Evolutionary conservation across 2,888 invertebrate species (phyloP).

Genomic region (Baronia brevicornis): DNA sequence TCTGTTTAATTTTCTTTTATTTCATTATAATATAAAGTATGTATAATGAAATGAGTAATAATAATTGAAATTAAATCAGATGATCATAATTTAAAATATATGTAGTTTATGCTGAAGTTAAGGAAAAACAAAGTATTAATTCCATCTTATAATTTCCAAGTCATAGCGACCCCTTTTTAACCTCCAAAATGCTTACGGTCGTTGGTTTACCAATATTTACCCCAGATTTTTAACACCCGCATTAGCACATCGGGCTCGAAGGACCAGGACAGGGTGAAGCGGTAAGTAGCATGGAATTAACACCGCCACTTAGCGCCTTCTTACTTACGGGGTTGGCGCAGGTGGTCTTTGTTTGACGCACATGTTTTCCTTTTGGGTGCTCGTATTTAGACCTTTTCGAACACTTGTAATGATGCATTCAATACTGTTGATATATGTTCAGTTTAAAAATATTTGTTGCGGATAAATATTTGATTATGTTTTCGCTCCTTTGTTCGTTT

Average conservation of each 20-base stretch:
- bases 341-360: slow-evolving; percentile 68
- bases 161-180: too few relatives aligned
- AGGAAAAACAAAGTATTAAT: too few relatives aligned
- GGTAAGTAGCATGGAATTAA: slow-evolving; percentile 50
- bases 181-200: slow-evolving; percentile 23
- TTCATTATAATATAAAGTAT: too few relatives aligned
- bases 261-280: slow-evolving; percentile 31
- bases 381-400: slow-evolving; percentile 21
- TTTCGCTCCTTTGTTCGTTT: too few relatives aligned
- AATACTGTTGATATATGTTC: too few relatives aligned
- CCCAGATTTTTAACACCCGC: slow-evolving; percentile 43
- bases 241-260: slow-evolving; percentile 35
- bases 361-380: slow-evolving; percentile 17
- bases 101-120: too few relatives aligned
- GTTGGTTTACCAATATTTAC: slow-evolving; percentile 41
- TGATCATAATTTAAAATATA: too few relatives aligned
- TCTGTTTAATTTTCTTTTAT: too few relatives aligned
- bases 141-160: slow-evolving; percentile 7
- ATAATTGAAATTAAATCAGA: too few relatives aligned
- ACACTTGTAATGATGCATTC: slow-evolving; percentile 16
- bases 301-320: slow-evolving; percentile 62
- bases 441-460: too few relatives aligned
- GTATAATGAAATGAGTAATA: too few relatives aligned
- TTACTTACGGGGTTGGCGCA: slow-evolving; percentile 51
- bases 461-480: too few relatives aligned